Evolutionary conservation across 1,140 invertebrate species (phyloP), one percentile per base, ranked within the genome.

Genomic region (Gryon sp.): DNA sequence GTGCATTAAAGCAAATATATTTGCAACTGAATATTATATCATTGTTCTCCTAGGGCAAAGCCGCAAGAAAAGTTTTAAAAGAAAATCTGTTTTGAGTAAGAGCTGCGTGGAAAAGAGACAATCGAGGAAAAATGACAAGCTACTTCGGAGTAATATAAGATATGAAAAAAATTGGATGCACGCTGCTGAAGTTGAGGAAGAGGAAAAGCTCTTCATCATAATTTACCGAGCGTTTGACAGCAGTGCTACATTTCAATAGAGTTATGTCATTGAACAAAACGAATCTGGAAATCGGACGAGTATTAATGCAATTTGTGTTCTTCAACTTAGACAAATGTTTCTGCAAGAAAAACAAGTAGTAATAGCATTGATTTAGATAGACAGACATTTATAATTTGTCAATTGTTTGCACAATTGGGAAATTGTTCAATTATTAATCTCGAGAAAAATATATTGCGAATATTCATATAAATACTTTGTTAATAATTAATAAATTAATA

Each of bases 41-140:
- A 41, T 41, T 59, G 38, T 59, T 59, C 14, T 26, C 7, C 19
- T 12, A 4, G 11, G 16, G 19, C n/a, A 8, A 7, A 57, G 36
- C 14, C 9, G 12, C 14, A 41, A 41, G 36, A 30, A 41, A 41
- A 59, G 24, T 59, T 59, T 14, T n/a, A 4, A 32, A 32, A 34
- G 26, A 45, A 45, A 45, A 19, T 45, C 16, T 43, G 45, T 45
- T 59, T 30, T 45, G 40, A 50, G 19, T 36, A 26, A 36, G 16
- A 30, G 26, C 22, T 11, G 2, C 8, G 22, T 18, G 16, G 20
- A 19, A 32, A 45, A 63, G 43, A 52, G 9, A 38, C 24, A 43
- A 52, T 65, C 19, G 14, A 16, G 40, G n/a, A 66, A 43, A 65
- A 65, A 65, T 65, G 46, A 45, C 38, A 24, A 53, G 38, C 19